Evolutionary conservation across 2,888 invertebrate genomes (phyloP), one percentile per base, ranked within the genome.

Genomic region (Sialis fuliginosa): DNA sequence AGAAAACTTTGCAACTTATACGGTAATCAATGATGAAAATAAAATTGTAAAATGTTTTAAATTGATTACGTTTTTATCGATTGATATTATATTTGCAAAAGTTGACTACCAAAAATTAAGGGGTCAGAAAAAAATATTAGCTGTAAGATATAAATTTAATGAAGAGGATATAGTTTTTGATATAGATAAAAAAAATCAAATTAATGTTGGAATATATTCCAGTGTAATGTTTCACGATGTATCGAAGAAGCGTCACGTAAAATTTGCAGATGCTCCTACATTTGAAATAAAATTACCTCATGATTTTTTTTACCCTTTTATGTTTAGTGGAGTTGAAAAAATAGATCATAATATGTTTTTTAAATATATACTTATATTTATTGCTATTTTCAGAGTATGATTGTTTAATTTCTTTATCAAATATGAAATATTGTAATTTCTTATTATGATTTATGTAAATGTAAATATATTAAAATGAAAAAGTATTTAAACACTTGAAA

Each of bases 281-380:
- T 65, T 75, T 46, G 64, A 71, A 46, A 66, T 74, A 43, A 67
- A 66, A 53, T 61, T 77, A 44, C 77, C 77, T 1, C 62, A 69
- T 49, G 77, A 77, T 58, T 79, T 79, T 60, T 79, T 77, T 60
- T 77, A 78, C 57, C 78, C 79, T 1, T 73, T 74, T 53, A 54
- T 63, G 33, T 45, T 40, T 22, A 12, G 37, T 8, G 37, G 37
- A 8, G n/a, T 12, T 37, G 37, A 37, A 37, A 37, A 8, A 7
- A 5, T 6, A 7, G n/a, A 37, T 7, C n/a, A 37, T 37, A 5
- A 37, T 6, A 22, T 22, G 22, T 22, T 22, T 22, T 22, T 22
- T 2, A 22, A 22, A 4, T 22, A 22, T 22, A 22, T 22, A 22
- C 22, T 22, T 22, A 4, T 22, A 39, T 39, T 13, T 39, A 39